Evolutionary conservation across 2,113 vertebrate genomes (phyloP).

Genomic region (Ammodramus savannarum): DNA sequence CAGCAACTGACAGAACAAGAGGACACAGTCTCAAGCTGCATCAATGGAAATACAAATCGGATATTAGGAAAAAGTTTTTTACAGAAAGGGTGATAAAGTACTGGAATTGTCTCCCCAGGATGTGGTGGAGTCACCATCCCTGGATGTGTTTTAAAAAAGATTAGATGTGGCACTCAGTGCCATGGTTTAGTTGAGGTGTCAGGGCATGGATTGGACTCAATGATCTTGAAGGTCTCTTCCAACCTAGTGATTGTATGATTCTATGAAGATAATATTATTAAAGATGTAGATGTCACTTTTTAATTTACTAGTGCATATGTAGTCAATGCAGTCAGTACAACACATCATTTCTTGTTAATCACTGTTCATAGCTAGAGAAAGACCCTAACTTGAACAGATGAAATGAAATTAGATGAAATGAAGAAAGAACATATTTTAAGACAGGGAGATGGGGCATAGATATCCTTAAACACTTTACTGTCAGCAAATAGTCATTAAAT

Average conservation of each 20-base stretch:
- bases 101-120: neutral
- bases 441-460: neutral
- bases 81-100: fast-evolving
- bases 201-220: neutral
- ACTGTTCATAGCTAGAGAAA: neutral
- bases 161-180: neutral
- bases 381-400: neutral
- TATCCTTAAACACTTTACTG: neutral
- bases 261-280: neutral
- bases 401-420: neutral
- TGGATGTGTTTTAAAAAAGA: neutral
- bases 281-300: neutral
- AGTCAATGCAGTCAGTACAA: neutral
- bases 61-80: neutral
- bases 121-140: neutral
- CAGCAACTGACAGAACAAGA: neutral
- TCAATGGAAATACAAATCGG: neutral
- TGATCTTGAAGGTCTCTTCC: neutral
- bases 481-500: neutral
- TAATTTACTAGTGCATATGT: neutral
- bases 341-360: neutral
- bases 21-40: fast-evolving
- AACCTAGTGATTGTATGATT: neutral
- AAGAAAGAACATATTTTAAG: neutral
- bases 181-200: neutral